phyloP scores from a whole-genome alignment of 2,113 vertebrate species.

The Neoarius graeffei region DNA sequence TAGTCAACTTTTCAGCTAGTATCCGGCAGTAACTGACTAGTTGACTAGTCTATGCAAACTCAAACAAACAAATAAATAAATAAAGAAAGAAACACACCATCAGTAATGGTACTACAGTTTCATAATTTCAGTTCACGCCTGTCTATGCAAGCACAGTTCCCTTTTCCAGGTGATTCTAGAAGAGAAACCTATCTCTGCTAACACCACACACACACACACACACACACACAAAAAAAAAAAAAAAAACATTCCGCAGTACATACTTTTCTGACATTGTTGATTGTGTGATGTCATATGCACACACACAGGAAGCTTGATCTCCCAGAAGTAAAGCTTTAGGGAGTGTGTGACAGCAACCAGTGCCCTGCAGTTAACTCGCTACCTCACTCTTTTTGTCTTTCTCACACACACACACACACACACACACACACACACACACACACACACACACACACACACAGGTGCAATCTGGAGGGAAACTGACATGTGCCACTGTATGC shows the following conservation, averaged over 20 bases:
- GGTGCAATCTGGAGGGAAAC: constrained; percentile 42
- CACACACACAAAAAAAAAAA: too few species aligned
- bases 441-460: constrained; percentile 27
- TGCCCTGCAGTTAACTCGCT: constrained; percentile 40
- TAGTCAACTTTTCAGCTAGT: neutral
- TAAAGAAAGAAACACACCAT: neutral
- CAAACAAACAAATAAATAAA: neutral
- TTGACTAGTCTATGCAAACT: neutral
- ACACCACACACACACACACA: constrained; percentile 13
- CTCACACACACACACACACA: constrained; percentile 31
- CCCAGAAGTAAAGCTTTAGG: constrained; percentile 19
- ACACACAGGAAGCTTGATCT: constrained; percentile 35
- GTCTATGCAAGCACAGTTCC: constrained; percentile 2
- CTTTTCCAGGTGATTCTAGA: constrained; percentile 11
- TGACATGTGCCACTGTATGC: constrained; percentile 37
- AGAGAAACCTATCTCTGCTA: neutral
- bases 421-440: constrained; percentile 29
- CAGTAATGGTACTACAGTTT: neutral
- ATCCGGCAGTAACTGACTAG: neutral
- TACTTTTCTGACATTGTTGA: constrained; percentile 21
- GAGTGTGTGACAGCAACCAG: constrained; percentile 39
- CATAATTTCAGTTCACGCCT: constrained; percentile 10
- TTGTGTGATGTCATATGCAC: constrained; percentile 17
- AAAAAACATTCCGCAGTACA: constrained; percentile 14
- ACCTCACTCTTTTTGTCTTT: neutral